These are phyloP conservation scores for Potamilus streckersoni DNA, from an alignment of 1,140 invertebrate species.

Conservation along the genomic window DNA sequence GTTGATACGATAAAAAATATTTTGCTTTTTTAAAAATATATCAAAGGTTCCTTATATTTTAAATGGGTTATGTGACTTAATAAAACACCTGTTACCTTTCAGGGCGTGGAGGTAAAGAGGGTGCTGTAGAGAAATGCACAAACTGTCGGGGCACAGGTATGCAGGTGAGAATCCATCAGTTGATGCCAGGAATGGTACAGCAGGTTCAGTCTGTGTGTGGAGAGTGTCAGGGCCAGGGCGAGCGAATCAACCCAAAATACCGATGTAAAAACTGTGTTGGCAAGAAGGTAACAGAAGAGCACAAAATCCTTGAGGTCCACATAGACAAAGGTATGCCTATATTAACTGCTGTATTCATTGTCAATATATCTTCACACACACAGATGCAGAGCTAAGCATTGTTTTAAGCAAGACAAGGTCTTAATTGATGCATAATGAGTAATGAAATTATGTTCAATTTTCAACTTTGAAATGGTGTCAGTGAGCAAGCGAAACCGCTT, in stretches of 20 bases:
- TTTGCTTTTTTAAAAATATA: neutral
- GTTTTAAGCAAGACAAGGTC: too few species aligned
- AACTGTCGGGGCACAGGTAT: slow-evolving; percentile 92
- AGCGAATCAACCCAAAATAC: slow-evolving; percentile 88
- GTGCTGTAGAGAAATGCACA: slow-evolving; percentile 87
- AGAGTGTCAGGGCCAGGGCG: slow-evolving; percentile 90
- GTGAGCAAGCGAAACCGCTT: too few species aligned
- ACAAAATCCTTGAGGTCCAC: slow-evolving; percentile 97
- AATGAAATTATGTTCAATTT: too few species aligned
- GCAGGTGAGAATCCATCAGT: slow-evolving; percentile 89
- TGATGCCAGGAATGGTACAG: slow-evolving; percentile 96
- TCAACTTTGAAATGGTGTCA: too few species aligned
- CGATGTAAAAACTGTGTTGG: slow-evolving; percentile 94
- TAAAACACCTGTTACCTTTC: neutral
- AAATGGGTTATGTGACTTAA: neutral
- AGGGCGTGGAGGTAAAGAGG: slow-evolving; percentile 87
- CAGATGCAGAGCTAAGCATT: too few species aligned
- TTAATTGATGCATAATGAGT: too few species aligned
- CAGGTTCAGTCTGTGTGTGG: slow-evolving; percentile 92
- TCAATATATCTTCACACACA: neutral
- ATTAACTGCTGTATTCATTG: neutral
- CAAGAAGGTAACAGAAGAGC: slow-evolving; percentile 89
- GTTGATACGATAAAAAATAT: too few species aligned
- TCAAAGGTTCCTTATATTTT: neutral
- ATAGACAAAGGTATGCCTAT: slow-evolving; percentile 86